A percentile compares a stretch with the other conserved stretches of the same genome.
Conservation (phyloP, 2,888 invertebrate genomes). For the Cecidostiba fungosa region DNA sequence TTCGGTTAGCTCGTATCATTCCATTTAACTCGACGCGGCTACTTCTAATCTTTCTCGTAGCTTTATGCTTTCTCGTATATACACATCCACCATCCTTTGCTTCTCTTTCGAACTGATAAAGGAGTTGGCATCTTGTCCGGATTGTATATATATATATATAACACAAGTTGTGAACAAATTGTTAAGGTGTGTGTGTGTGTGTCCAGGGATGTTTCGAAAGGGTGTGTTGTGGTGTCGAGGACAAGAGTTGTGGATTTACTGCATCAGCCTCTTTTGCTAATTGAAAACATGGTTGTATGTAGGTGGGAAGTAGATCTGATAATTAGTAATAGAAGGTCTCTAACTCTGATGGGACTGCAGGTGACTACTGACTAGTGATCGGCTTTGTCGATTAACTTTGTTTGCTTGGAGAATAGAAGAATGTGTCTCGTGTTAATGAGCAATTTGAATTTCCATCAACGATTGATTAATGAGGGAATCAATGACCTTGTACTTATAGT, state of each 20-base stretch:
- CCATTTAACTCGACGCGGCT: conserved; percentile 68
- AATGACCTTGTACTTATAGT: background rate
- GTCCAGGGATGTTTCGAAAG: background rate
- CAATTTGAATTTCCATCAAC: background rate
- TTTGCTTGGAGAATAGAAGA: background rate
- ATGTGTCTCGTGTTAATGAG: background rate
- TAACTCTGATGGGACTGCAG: background rate
- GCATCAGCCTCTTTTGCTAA: conserved; percentile 36
- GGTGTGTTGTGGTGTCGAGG: conserved; percentile 1
- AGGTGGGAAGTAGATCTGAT: background rate
- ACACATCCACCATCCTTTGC: background rate
- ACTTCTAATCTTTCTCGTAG: background rate
- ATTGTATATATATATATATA: background rate
- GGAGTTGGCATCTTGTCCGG: background rate
- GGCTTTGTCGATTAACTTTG: background rate
- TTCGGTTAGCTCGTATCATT: conserved; percentile 67
- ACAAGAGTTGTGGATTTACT: background rate
- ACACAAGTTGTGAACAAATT: background rate
- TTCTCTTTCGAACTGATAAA: conserved; percentile 24
- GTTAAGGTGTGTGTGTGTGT: background rate
- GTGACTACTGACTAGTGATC: background rate
- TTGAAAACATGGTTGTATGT: conserved; percentile 18
- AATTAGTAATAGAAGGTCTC: conserved; percentile 7
- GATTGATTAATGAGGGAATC: background rate
- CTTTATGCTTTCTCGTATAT: background rate